phyloP scores from a whole-genome alignment of 1,140 invertebrate genomes.

The Tribolium castaneum region DNA sequence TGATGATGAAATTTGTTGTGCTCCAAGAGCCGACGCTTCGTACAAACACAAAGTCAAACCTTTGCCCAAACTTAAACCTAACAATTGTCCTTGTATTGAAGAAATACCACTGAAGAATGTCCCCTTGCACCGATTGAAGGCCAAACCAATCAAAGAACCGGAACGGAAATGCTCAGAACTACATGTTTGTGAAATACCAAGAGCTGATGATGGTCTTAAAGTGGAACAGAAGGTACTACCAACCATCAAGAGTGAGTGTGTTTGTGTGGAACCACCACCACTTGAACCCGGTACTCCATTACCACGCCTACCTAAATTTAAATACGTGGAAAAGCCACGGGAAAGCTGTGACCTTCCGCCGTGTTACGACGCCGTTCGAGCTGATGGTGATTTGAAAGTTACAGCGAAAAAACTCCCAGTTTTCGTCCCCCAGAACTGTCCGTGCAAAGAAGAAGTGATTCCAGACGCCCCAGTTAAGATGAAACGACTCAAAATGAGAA shows the following conservation, averaged over 20 bases:
- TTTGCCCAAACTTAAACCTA: constrained; percentile 19
- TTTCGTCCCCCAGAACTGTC: not conserved
- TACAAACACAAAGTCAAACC: not conserved
- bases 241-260: constrained; percentile 44
- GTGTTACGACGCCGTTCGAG: not conserved
- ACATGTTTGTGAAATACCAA: not conserved
- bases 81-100: not conserved
- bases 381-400: not conserved
- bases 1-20: not conserved
- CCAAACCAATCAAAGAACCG: constrained; percentile 17
- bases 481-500: not conserved
- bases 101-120: not conserved
- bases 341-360: not conserved
- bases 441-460: not conserved
- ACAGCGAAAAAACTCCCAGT: not conserved
- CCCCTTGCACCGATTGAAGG: not conserved
- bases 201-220: constrained; percentile 45
- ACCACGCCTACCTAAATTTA: not conserved
- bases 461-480: not conserved
- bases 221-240: constrained; percentile 41
- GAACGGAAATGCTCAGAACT: constrained; percentile 23
- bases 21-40: constrained; percentile 24
- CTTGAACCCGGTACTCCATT: not conserved
- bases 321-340: constrained; percentile 19
- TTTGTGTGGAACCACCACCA: constrained; percentile 47